These are phyloP conservation scores for Drosophila ananassae DNA, from an alignment of 1,140 invertebrate genomes.

Conservation along the genomic window DNA sequence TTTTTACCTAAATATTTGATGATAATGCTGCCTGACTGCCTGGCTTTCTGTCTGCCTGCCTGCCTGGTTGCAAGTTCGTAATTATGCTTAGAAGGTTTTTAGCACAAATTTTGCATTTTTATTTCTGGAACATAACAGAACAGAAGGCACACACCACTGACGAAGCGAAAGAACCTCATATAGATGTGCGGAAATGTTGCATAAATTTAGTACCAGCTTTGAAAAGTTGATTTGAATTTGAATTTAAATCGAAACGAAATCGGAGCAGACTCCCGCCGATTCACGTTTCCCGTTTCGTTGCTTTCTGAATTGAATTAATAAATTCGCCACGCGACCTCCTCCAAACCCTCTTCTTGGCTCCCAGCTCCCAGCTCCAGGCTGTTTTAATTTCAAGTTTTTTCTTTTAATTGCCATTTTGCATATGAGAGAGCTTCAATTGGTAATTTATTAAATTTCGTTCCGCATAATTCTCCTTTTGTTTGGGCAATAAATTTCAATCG, in stretches of 20 bases:
- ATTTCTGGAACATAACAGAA: constrained; percentile 14
- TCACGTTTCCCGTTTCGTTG: not conserved
- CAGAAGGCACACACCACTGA: constrained; percentile 6
- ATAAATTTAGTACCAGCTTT: constrained; percentile 58
- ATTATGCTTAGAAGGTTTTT: constrained; percentile 55
- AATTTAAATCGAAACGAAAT: constrained; percentile 49
- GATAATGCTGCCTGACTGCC: not conserved
- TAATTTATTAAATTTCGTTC: constrained; percentile 45
- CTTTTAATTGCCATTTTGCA: constrained; percentile 49
- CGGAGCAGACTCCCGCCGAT: constrained; percentile 33
- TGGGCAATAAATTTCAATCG: constrained; percentile 56
- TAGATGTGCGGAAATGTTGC: constrained; percentile 33
- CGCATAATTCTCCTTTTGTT: constrained; percentile 32
- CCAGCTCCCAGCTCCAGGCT: not conserved
- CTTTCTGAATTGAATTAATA: constrained; percentile 45
- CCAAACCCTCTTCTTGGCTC: not conserved
- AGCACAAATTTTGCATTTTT: constrained; percentile 60
- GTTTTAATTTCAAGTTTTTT: constrained; percentile 35
- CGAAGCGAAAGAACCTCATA: constrained; percentile 22
- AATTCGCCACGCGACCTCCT: constrained; percentile 26
- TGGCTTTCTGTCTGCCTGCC: not conserved
- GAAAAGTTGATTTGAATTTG: constrained; percentile 60
- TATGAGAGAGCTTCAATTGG: constrained; percentile 31
- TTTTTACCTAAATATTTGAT: constrained; percentile 5
- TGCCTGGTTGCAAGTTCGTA: constrained; percentile 30